These are phyloP conservation scores for Tachysurus fulvidraco DNA, from an alignment of 2,113 vertebrate species.

Conservation along the genomic window DNA sequence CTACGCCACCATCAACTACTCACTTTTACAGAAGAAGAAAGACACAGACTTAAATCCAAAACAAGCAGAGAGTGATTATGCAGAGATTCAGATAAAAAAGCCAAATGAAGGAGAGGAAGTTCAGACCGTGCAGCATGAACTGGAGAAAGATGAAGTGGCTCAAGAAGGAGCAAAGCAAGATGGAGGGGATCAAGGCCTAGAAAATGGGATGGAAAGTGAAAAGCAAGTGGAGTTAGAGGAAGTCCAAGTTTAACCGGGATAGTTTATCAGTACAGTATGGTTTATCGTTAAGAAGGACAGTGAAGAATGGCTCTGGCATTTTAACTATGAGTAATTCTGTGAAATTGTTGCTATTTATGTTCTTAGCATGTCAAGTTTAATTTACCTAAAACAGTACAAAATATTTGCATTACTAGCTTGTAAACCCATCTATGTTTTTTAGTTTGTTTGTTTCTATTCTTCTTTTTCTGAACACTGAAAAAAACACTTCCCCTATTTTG, in stretches of 20 bases:
- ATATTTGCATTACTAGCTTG: background rate
- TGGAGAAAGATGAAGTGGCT: slow-evolving; percentile 1
- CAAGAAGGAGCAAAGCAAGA: background rate
- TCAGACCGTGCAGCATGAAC: background rate
- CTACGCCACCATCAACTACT: slow-evolving; percentile 64
- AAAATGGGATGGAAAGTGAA: slow-evolving; percentile 10
- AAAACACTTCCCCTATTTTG: background rate
- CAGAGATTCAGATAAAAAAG: slow-evolving; percentile 61
- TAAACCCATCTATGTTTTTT: background rate
- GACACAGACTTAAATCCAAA: background rate
- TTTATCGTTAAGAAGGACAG: background rate
- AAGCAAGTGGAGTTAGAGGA: background rate
- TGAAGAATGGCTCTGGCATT: background rate
- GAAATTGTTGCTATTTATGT: background rate
- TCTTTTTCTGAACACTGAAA: background rate
- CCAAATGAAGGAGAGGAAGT: background rate
- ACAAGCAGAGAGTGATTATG: slow-evolving; percentile 61
- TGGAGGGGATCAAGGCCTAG: slow-evolving; percentile 17
- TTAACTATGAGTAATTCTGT: background rate
- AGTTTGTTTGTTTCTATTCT: background rate
- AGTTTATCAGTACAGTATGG: background rate
- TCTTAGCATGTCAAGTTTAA: background rate
- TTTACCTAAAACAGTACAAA: background rate
- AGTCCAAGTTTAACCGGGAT: background rate
- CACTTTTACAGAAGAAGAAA: slow-evolving; percentile 33